phyloP scores from a whole-genome alignment of 2,797 vertebrate species.

The Sebastes steindachneri region DNA sequence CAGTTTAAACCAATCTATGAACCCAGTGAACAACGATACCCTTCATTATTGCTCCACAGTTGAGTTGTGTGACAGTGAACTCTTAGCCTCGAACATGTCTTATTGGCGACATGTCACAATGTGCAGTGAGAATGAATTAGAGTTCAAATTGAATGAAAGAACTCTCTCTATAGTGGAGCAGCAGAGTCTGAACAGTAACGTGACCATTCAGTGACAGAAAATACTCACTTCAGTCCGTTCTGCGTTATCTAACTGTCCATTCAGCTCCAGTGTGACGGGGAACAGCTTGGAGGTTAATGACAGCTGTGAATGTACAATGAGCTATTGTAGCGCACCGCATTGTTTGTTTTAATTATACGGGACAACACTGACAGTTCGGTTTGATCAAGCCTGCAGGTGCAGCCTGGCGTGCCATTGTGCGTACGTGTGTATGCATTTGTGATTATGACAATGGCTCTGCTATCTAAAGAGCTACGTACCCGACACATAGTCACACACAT shows the following conservation, averaged over 20 bases:
- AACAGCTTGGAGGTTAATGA: conserved; percentile 53
- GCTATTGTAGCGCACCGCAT: conserved; percentile 21
- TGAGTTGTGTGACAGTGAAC: not conserved
- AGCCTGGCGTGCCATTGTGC: not conserved
- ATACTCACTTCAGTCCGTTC: conserved; percentile 2
- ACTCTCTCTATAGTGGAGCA: not conserved
- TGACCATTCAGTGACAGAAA: conserved; percentile 9
- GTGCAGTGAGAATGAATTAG: not conserved
- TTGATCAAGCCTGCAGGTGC: conserved; percentile 61
- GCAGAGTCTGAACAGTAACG: not conserved
- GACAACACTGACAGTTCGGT: conserved; percentile 25
- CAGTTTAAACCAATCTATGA: not conserved
- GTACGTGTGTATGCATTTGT: not conserved
- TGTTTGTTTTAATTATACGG: conserved; percentile 62
- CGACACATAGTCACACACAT: not conserved
- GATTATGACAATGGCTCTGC: not conserved
- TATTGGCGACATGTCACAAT: not conserved
- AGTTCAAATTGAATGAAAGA: not conserved
- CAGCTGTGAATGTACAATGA: conserved; percentile 59
- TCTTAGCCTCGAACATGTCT: not conserved
- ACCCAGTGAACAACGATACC: not conserved
- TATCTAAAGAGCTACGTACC: not conserved
- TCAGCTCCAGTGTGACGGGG: conserved; percentile 21
- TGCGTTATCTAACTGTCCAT: conserved; percentile 30
- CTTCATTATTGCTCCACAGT: not conserved